phyloP scores from a whole-genome alignment of 2,888 invertebrate species.

The Hypomecis atomaria region DNA sequence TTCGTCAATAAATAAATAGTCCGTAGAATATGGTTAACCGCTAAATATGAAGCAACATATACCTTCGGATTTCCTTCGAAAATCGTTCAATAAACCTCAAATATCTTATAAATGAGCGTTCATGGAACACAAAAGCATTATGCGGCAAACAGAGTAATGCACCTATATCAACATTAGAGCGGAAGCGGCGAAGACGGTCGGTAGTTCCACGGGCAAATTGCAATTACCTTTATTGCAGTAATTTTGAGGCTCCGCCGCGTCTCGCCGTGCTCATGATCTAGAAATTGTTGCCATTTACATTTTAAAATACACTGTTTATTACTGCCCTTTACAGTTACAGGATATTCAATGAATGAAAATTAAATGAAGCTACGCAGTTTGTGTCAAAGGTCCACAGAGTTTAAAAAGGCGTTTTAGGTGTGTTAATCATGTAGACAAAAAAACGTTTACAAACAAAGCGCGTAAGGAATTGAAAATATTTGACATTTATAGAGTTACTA shows the following conservation, averaged over 20 bases:
- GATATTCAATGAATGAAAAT: background rate
- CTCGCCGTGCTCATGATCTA: constrained; percentile 42
- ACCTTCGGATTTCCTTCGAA: background rate
- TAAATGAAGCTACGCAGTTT: too few relatives aligned
- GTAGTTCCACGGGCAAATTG: constrained; percentile 74
- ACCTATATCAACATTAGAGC: constrained; percentile 63
- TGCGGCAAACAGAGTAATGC: constrained; percentile 30
- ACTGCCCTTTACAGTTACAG: constrained; percentile 3
- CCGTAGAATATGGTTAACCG: background rate
- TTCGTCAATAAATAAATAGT: too few relatives aligned
- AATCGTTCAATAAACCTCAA: background rate
- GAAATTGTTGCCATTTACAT: constrained; percentile 57
- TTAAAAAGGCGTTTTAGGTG: too few relatives aligned
- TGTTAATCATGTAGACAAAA: too few relatives aligned
- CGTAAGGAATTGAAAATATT: too few relatives aligned
- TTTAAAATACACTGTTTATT: constrained; percentile 49
- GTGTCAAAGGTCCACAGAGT: too few relatives aligned
- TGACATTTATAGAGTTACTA: too few relatives aligned
- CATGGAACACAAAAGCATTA: constrained; percentile 22
- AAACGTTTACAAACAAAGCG: too few relatives aligned
- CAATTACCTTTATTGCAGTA: constrained; percentile 79
- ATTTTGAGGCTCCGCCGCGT: constrained; percentile 62
- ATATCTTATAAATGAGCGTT: constrained; percentile 18
- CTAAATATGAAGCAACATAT: background rate
- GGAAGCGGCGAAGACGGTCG: constrained; percentile 70